Percentiles rank a stretch among this genome's conserved stretches.
These are phyloP conservation scores for Drosophila oshimai DNA, from an alignment of 1,140 invertebrate genomes.

Conservation along the genomic window DNA sequence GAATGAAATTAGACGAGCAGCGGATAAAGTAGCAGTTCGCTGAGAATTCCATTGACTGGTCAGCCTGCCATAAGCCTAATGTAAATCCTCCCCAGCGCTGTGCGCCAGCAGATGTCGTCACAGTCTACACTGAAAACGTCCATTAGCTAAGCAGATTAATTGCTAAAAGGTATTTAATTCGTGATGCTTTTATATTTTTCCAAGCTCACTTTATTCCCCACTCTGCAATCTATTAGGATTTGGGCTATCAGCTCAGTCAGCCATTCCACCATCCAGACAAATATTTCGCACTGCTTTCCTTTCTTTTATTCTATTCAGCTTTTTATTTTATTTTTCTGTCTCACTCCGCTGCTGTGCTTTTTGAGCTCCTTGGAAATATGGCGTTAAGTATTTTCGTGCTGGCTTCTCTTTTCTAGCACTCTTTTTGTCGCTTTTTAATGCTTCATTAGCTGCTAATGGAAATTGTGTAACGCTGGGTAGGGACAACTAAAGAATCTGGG, in stretches of 20 bases:
- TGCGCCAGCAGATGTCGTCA: neutral
- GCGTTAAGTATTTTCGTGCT: conserved; percentile 54
- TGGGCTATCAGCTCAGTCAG: neutral
- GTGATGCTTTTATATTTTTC: conserved; percentile 75
- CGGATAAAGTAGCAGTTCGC: conserved; percentile 44
- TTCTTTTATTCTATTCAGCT: conserved; percentile 38
- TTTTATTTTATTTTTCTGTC: conserved; percentile 30
- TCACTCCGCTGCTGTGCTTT: conserved; percentile 46
- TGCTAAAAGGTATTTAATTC: conserved; percentile 81
- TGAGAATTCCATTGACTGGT: conserved; percentile 41
- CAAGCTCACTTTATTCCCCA: conserved; percentile 27
- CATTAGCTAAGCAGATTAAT: conserved; percentile 81
- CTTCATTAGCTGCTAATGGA: conserved; percentile 78
- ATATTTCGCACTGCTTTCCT: conserved; percentile 49
- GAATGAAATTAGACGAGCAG: conserved; percentile 71
- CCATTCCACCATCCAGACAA: conserved; percentile 34
- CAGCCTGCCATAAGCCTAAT: conserved; percentile 66
- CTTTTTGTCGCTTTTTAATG: conserved; percentile 73
- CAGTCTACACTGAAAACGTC: conserved; percentile 72
- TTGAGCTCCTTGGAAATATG: conserved; percentile 69
- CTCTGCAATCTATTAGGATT: neutral
- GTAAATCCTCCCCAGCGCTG: conserved; percentile 25
- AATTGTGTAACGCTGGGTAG: conserved; percentile 55
- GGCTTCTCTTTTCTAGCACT: conserved; percentile 13
- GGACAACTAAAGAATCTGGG: neutral